phyloP scores from a whole-genome alignment of 1,140 invertebrate species.

The Conus betulinus region DNA sequence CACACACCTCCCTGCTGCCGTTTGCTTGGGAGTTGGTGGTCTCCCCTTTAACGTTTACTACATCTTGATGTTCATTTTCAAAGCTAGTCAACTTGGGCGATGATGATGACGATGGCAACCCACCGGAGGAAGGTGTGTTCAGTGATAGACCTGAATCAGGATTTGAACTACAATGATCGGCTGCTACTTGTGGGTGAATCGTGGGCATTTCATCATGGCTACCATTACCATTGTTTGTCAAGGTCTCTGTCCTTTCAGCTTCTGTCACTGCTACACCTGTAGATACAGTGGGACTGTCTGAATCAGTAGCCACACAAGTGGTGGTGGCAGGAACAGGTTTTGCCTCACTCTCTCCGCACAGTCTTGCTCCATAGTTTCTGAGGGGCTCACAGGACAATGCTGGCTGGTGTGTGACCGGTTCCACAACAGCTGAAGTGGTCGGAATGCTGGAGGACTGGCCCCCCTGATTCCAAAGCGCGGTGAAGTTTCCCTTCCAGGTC shows the following conservation, averaged over 20 bases:
- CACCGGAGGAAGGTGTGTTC: too few species aligned
- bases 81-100: neutral
- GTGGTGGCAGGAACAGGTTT: neutral
- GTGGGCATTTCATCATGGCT: neutral
- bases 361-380: neutral
- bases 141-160: neutral
- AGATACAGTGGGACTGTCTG: neutral
- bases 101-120: neutral
- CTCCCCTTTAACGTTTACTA: neutral
- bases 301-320: neutral
- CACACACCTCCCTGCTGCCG: neutral
- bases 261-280: neutral
- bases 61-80: neutral
- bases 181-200: neutral
- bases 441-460: neutral
- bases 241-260: neutral
- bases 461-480: neutral
- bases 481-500: slow-evolving; percentile 2
- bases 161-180: too few species aligned
- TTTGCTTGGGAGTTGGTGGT: neutral
- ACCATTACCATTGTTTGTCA: neutral
- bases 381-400: neutral
- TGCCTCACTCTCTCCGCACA: neutral
- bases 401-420: too few species aligned
- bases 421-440: neutral